Percentiles rank a stretch among this genome's conserved stretches.
These are phyloP conservation scores for Callosobruchus maculatus DNA, from an alignment of 2,888 invertebrate species.

Conservation along the genomic window DNA sequence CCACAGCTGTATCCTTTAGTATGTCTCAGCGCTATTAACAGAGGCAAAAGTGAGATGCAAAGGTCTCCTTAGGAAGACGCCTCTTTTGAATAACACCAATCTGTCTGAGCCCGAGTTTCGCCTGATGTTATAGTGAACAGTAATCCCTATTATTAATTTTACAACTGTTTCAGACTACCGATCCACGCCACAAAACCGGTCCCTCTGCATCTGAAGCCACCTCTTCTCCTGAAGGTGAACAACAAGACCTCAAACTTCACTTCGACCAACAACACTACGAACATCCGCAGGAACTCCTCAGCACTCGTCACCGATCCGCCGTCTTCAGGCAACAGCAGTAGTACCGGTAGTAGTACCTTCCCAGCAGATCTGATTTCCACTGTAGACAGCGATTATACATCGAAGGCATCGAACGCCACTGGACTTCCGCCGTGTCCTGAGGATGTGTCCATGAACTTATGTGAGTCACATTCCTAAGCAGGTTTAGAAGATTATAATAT, in stretches of 20 bases:
- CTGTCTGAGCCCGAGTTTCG: too few species aligned
- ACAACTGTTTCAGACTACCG: constrained; percentile 9
- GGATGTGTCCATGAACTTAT: constrained; percentile 60
- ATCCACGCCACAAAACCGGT: neutral
- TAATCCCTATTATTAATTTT: too few species aligned
- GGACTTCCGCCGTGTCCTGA: constrained; percentile 55
- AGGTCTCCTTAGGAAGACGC: too few species aligned
- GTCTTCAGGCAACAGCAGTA: constrained; percentile 14
- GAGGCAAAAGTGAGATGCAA: too few species aligned
- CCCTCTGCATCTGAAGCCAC: constrained; percentile 24
- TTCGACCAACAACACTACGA: constrained; percentile 17
- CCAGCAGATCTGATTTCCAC: constrained; percentile 17
- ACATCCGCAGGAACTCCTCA: constrained; percentile 15
- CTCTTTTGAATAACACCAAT: too few species aligned
- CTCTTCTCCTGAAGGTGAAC: constrained; percentile 1
- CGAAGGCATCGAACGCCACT: constrained; percentile 26
- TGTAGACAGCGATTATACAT: constrained; percentile 18
- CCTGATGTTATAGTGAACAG: too few species aligned
- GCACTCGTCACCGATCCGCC: constrained; percentile 25
- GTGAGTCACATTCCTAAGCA: too few species aligned
- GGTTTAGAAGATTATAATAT: too few species aligned
- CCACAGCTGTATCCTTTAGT: too few species aligned
- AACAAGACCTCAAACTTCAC: constrained; percentile 10
- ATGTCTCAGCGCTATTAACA: too few species aligned
- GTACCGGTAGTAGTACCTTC: neutral